phyloP scores from a whole-genome alignment of 2,888 invertebrate genomes.

The Scaptodrosophila latifasciaeformis region DNA sequence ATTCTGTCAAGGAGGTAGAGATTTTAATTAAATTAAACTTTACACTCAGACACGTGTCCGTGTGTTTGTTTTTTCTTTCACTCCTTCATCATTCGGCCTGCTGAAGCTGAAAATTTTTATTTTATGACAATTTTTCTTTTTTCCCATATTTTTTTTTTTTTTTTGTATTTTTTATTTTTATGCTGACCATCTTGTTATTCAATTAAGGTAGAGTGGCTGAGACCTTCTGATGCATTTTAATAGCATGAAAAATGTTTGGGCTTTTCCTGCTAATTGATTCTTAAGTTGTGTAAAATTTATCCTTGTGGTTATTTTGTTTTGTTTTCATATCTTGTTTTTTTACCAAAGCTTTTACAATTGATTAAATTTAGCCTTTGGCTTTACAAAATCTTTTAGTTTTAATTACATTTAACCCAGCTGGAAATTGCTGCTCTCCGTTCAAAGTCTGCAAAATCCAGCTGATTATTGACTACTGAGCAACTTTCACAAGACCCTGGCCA shows the following conservation, averaged over 20 bases:
- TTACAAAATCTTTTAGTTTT: no score
- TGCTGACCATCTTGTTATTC: conserved; percentile 48
- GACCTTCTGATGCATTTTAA: conserved; percentile 40
- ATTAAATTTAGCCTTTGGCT: no score
- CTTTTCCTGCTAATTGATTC: conserved; percentile 42
- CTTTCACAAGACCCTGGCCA: no score
- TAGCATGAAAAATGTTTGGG: conserved; percentile 51
- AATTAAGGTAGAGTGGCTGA: conserved; percentile 46
- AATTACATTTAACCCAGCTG: no score
- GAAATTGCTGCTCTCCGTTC: no score
- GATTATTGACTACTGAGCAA: no score
- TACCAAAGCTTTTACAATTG: no score
- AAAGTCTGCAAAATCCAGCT: no score
- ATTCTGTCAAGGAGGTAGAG: conserved; percentile 48
- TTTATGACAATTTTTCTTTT: neutral
- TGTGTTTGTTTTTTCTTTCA: conserved; percentile 21
- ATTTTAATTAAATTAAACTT: conserved; percentile 69
- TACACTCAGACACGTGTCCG: conserved; percentile 63
- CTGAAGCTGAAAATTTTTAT: neutral
- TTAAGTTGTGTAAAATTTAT: no score
- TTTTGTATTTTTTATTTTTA: conserved; percentile 3
- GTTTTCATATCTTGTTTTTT: no score
- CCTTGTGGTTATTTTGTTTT: no score
- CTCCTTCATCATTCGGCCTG: neutral
- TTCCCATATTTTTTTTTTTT: neutral